phyloP scores from a whole-genome alignment of 1,140 invertebrate genomes.

The Bombus balteatus region DNA sequence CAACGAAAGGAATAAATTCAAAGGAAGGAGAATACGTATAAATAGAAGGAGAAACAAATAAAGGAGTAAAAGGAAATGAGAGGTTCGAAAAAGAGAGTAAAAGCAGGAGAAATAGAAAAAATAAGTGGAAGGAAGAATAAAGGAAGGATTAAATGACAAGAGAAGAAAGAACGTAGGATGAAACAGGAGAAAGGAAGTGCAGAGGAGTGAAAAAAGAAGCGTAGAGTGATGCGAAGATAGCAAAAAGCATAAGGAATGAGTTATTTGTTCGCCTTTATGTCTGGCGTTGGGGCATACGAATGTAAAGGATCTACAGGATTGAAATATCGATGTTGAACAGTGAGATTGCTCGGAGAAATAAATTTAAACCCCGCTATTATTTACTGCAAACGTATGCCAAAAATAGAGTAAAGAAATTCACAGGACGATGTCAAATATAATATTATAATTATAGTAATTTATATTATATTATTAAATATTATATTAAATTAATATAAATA shows the following conservation, averaged over 20 bases:
- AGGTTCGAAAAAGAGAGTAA: background rate
- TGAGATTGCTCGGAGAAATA: background rate
- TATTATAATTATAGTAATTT: too few species aligned
- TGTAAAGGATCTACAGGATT: background rate
- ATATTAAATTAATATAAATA: too few species aligned
- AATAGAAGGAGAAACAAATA: background rate
- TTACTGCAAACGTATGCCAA: background rate
- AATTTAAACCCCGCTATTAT: background rate
- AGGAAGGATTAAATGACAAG: background rate
- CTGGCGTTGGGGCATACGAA: background rate
- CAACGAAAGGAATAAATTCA: background rate
- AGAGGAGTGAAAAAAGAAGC: too few species aligned
- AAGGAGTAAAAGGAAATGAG: background rate
- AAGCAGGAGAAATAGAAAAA: background rate
- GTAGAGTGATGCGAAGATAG: background rate
- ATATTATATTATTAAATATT: too few species aligned
- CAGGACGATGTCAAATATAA: too few species aligned
- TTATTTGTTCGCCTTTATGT: background rate
- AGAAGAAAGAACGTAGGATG: background rate
- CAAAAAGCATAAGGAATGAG: background rate
- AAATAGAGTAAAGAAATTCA: background rate
- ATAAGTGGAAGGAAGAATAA: background rate
- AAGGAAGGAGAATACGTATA: background rate
- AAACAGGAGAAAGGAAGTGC: background rate
- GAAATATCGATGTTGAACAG: slow-evolving; percentile 9